Base-by-base conservation (phyloP, 2,797 vertebrate species). In the Euthynnus affinis region DNA sequence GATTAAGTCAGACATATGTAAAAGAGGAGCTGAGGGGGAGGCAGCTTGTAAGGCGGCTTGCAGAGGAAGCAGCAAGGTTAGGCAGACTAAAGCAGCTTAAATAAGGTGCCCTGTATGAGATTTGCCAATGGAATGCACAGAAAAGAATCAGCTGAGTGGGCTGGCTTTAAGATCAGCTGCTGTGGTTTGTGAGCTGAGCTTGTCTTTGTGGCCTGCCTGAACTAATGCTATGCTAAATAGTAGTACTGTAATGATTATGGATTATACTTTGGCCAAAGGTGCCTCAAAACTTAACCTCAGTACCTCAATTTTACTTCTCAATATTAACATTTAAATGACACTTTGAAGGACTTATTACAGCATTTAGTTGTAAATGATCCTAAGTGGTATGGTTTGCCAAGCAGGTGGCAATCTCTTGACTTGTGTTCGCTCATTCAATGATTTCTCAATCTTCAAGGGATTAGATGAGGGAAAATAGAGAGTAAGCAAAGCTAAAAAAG, bases 361-460 rank as follows among this genome's bases (percentile, higher is more conserved):
- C 46, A 46, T 68, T 76, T 52, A 58, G 48, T 20, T 0, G 1
- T 46, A 51, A 66, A 59, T 66, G 14, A 75, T 66, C 46, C 32
- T 2, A 48, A 82, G 67, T 13, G 46, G 27, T 55, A 52, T 62
- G 5, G 46, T 71, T 68, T 63, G 14, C 29, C 27, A 60, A 58
- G 15, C 27, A 65, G 37, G 22, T 20, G 9, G 10, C n/a, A 20
- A 17, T 67, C 27, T 52, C 48, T 75, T 73, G 51, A 59, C 53
- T 44, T 64, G 32, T 1, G 20, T 34, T 53, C 20, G 55, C 49
- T 75, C 46, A 22, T n/a, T 74, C 5, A 20, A 56, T 57, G 29
- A 72, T 62, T 79, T 86, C 59, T 71, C 53, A 67, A 13, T 63
- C 14, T 77, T 79, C 25, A 80, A 72, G 61, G 37, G 42, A 84